A percentile compares a stretch with the other conserved stretches of the same genome.
These are phyloP conservation scores for Octonoba sinensis DNA, from an alignment of 2,888 invertebrate genomes.

Conservation along the genomic window DNA sequence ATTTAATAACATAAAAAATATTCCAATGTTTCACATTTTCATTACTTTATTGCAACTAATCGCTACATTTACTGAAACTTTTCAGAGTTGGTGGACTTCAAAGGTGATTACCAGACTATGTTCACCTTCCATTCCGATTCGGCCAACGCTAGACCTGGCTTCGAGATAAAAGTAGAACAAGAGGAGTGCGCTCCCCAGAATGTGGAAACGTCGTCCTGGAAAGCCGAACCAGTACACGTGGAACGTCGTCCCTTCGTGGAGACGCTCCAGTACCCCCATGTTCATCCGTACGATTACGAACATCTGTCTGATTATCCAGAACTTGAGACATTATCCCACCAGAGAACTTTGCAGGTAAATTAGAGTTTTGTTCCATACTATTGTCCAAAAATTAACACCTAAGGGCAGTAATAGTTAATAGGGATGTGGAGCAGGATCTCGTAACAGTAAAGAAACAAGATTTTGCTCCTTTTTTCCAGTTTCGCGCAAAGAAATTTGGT, in stretches of 20 bases:
- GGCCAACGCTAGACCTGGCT: constrained; percentile 66
- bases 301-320: constrained; percentile 42
- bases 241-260: background rate
- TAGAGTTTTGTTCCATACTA: background rate
- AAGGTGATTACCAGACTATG: constrained; percentile 63
- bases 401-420: too few species aligned
- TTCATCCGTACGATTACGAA: constrained; percentile 29
- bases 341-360: constrained; percentile 34
- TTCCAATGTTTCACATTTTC: too few species aligned
- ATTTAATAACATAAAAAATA: too few species aligned
- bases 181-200: constrained; percentile 56
- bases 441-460: too few species aligned
- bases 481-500: too few species aligned
- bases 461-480: too few species aligned
- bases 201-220: too few species aligned
- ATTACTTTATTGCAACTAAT: too few species aligned
- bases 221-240: background rate
- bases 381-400: too few species aligned
- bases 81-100: constrained; percentile 66
- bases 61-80: too few species aligned
- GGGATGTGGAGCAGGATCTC: too few species aligned
- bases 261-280: background rate
- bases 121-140: constrained; percentile 66
- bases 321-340: constrained; percentile 32
- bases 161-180: constrained; percentile 66